Percentiles rank a stretch among this genome's conserved stretches.
Conservation (phyloP, 2,797 vertebrate genomes). For the Lacerta bilineata region DNA sequence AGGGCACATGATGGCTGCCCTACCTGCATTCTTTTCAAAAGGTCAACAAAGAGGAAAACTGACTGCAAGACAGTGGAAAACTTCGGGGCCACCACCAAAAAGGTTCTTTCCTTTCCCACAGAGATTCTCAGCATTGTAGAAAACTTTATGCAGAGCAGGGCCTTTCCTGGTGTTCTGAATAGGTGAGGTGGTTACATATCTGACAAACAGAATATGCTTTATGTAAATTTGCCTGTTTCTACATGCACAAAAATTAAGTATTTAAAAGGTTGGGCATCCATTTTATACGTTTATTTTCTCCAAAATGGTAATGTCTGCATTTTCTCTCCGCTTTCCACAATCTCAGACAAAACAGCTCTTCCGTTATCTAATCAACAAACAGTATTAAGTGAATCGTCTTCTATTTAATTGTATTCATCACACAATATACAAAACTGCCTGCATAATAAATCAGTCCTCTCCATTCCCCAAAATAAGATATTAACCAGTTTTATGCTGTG, state of each 20-base stretch:
- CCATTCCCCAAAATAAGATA: not conserved
- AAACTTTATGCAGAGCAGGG: not conserved
- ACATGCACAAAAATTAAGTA: not conserved
- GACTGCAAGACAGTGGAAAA: not conserved
- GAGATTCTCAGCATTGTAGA: not conserved
- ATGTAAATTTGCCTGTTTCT: not conserved
- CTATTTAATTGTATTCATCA: not conserved
- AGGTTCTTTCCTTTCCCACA: not conserved
- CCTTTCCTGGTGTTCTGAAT: not conserved
- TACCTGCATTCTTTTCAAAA: not conserved
- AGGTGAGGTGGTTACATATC: too few species aligned
- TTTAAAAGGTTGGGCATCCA: not conserved
- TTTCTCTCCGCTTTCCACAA: not conserved
- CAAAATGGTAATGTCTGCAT: not conserved
- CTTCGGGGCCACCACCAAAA: not conserved
- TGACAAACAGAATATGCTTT: not conserved
- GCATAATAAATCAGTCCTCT: not conserved
- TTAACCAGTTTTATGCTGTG: not conserved
- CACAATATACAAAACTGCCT: constrained; percentile 7
- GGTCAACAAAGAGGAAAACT: not conserved
- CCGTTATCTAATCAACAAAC: not conserved
- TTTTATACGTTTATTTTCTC: not conserved
- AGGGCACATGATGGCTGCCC: too few species aligned
- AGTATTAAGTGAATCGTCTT: not conserved
- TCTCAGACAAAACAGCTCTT: not conserved